A percentile compares a stretch with the other conserved stretches of the same genome.
These are phyloP conservation scores for Catharus fuscescens DNA, from an alignment of 2,113 vertebrate species.

Conservation along the genomic window DNA sequence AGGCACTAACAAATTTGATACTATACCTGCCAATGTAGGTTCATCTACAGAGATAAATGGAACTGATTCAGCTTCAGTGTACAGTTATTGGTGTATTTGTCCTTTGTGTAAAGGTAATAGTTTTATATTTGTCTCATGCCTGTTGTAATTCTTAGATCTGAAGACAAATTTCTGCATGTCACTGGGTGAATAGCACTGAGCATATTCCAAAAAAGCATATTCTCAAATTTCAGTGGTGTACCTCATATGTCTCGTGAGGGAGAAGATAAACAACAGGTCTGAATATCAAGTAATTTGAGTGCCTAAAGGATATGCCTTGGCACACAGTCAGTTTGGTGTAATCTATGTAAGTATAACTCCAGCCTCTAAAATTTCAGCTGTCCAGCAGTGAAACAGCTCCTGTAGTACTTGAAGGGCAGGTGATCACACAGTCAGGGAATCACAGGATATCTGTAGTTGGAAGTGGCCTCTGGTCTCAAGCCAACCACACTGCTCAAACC, in stretches of 20 bases:
- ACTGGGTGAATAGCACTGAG: background rate
- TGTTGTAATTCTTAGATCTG: background rate
- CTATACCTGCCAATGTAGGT: background rate
- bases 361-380: background rate
- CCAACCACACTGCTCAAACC: background rate
- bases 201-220: background rate
- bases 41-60: background rate
- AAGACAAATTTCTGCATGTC: background rate
- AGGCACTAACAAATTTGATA: background rate
- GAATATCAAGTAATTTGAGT: background rate
- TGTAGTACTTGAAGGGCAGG: background rate
- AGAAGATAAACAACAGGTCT: background rate
- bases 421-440: background rate
- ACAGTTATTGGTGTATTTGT: background rate
- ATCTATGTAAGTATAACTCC: background rate
- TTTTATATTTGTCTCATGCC: background rate
- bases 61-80: background rate
- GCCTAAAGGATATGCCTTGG: background rate
- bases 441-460: background rate
- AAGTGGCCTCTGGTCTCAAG: background rate
- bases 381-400: background rate
- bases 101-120: background rate
- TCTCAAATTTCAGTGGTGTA: background rate
- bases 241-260: rapidly evolving
- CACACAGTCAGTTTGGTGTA: background rate